Percentiles rank a stretch among this genome's conserved stretches.
Evolutionary conservation across 2,113 vertebrate genomes (phyloP).

Genomic region (Vimba vimba): DNA sequence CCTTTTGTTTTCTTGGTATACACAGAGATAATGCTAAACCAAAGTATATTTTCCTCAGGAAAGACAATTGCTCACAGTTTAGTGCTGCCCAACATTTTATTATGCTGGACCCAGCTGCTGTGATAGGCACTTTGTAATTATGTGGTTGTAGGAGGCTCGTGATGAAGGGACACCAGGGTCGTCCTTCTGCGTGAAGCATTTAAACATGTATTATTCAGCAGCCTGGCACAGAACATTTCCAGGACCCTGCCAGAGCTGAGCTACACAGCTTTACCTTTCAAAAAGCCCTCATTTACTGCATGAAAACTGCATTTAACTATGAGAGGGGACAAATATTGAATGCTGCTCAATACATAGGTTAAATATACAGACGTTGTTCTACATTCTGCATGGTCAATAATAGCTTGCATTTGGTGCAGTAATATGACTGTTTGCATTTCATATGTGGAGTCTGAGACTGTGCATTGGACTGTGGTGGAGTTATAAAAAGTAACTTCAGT

Average conservation of each 20-base stretch:
- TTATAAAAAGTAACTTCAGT: not conserved
- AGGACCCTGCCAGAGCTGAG: conserved; percentile 20
- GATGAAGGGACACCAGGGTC: conserved; percentile 41
- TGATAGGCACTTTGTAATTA: conserved; percentile 41
- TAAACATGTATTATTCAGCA: conserved; percentile 45
- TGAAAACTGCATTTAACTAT: conserved; percentile 4
- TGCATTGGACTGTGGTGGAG: not conserved
- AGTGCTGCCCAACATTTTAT: not conserved
- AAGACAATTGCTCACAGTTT: conserved; percentile 2
- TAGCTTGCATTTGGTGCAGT: not conserved
- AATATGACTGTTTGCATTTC: not conserved
- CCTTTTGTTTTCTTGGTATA: too few species aligned
- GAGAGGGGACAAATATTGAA: conserved; percentile 10
- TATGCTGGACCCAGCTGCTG: conserved; percentile 36
- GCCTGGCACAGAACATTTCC: conserved; percentile 32
- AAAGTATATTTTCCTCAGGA: conserved; percentile 4
- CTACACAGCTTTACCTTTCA: not conserved
- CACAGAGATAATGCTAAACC: not conserved
- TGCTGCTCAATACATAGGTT: not conserved
- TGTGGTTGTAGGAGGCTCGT: conserved; percentile 25
- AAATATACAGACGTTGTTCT: not conserved
- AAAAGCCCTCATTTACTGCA: conserved; percentile 24
- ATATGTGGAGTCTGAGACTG: not conserved
- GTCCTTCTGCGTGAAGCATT: conserved; percentile 27
- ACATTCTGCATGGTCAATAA: not conserved